These are phyloP conservation scores for Macrosoma leucophasiata DNA, from an alignment of 2,888 invertebrate genomes.

Conservation along the genomic window DNA sequence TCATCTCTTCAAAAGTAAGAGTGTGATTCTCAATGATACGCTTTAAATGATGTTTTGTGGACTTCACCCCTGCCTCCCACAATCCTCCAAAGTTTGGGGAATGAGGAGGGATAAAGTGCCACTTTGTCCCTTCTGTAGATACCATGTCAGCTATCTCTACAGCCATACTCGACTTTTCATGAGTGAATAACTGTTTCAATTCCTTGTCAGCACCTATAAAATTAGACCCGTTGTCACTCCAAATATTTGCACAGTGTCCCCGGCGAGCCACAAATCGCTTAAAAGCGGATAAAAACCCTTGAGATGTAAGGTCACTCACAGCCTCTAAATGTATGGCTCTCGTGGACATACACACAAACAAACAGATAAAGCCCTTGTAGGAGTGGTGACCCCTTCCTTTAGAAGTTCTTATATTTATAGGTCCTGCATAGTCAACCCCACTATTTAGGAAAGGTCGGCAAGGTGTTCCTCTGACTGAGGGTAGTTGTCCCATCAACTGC, in stretches of 20 bases:
- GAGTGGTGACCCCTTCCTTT: conserved; percentile 16
- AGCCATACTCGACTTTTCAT: conserved; percentile 2
- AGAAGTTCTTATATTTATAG: conserved; percentile 10
- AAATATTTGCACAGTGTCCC: conserved; percentile 18
- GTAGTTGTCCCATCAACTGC: conserved; percentile 17
- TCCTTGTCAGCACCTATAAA: conserved; percentile 22
- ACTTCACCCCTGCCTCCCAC: conserved; percentile 25
- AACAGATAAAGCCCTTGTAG: conserved; percentile 6
- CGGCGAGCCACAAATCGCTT: conserved; percentile 19
- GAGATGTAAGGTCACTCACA: conserved; percentile 27
- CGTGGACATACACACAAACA: conserved; percentile 22
- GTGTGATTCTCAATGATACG: conserved; percentile 22
- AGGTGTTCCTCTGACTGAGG: conserved; percentile 9
- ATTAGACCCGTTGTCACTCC: conserved; percentile 23
- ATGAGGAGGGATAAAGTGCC: conserved; percentile 19
- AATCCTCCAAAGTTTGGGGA: conserved; percentile 24
- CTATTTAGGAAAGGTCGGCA: conserved; percentile 12
- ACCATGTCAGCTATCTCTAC: conserved; percentile 18
- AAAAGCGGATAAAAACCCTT: conserved; percentile 25
- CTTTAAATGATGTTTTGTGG: conserved; percentile 22
- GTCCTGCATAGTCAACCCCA: conserved; percentile 19
- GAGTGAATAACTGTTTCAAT: conserved; percentile 10
- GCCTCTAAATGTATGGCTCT: conserved; percentile 29
- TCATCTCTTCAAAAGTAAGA: conserved; percentile 21
- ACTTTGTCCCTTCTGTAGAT: conserved; percentile 13